Percentiles rank a stretch among this genome's conserved stretches.
Evolutionary conservation across 2,113 vertebrate species (phyloP).

Genomic region (Grammomys surdaster): DNA sequence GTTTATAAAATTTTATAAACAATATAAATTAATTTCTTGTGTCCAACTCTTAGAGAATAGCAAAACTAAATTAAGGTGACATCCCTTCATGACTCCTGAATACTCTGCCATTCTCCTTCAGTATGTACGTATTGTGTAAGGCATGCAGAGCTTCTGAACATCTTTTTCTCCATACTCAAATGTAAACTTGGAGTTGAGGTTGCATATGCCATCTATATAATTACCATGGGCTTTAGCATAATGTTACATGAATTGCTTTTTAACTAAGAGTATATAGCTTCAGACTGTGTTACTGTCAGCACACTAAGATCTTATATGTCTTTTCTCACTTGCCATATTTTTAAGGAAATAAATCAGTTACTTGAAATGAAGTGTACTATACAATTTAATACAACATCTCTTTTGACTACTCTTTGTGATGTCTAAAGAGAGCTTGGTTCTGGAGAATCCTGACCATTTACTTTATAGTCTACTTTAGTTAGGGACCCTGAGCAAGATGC

Average conservation of each 20-base stretch:
- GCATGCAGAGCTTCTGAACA: neutral
- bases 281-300: neutral
- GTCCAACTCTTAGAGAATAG: neutral
- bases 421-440: neutral
- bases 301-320: neutral
- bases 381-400: neutral
- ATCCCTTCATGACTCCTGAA: neutral
- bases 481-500: neutral
- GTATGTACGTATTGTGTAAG: neutral
- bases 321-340: neutral
- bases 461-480: neutral
- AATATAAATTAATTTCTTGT: neutral
- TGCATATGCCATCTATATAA: neutral
- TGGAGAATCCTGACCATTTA: neutral
- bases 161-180: neutral
- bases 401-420: neutral
- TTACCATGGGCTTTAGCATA: neutral
- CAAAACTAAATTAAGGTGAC: neutral
- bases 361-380: neutral
- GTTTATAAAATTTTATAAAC: neutral
- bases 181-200: neutral
- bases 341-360: constrained; percentile 23
- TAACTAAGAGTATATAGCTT: neutral
- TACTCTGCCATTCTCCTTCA: neutral
- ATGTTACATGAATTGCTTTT: neutral